Evolutionary conservation across 2,888 invertebrate genomes (phyloP).

Genomic region (Noctua fimbriata): DNA sequence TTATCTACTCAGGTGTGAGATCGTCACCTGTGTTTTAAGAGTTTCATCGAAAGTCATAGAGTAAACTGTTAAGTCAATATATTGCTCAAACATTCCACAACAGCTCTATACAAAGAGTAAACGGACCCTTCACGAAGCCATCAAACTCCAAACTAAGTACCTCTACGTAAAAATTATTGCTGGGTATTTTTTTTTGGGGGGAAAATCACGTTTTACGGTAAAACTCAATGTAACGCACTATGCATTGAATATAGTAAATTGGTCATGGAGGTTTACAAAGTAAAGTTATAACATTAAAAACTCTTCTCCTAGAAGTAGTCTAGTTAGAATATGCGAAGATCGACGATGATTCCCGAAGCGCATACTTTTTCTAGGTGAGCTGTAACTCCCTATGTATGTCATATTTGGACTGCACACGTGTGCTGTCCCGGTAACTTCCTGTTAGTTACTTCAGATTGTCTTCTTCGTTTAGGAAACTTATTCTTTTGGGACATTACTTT

Average conservation of each 20-base stretch:
- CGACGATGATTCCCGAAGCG: background rate
- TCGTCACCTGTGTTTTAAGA: background rate
- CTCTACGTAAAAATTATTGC: too few species aligned
- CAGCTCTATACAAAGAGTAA: too few species aligned
- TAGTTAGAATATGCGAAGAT: too few species aligned
- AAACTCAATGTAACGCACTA: too few species aligned
- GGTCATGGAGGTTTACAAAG: too few species aligned
- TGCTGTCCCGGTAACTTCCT: slow-evolving; percentile 66
- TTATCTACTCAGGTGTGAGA: background rate
- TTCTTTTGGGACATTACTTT: slow-evolving; percentile 41
- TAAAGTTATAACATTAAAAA: too few species aligned
- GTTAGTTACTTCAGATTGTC: slow-evolving; percentile 67
- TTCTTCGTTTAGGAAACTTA: slow-evolving; percentile 60
- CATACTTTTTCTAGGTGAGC: background rate
- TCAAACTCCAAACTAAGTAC: too few species aligned
- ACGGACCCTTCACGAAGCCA: too few species aligned
- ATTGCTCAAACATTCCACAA: background rate
- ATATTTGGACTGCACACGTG: slow-evolving; percentile 47
- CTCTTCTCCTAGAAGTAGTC: too few species aligned
- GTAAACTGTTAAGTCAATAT: background rate
- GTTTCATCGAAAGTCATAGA: background rate
- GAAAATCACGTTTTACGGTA: too few species aligned
- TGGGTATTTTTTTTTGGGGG: too few species aligned
- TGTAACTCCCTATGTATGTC: background rate
- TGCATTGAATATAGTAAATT: too few species aligned